Evolutionary conservation across 2,113 vertebrate genomes (phyloP), one percentile per base, ranked within the genome.

Genomic region (Origma solitaria): DNA sequence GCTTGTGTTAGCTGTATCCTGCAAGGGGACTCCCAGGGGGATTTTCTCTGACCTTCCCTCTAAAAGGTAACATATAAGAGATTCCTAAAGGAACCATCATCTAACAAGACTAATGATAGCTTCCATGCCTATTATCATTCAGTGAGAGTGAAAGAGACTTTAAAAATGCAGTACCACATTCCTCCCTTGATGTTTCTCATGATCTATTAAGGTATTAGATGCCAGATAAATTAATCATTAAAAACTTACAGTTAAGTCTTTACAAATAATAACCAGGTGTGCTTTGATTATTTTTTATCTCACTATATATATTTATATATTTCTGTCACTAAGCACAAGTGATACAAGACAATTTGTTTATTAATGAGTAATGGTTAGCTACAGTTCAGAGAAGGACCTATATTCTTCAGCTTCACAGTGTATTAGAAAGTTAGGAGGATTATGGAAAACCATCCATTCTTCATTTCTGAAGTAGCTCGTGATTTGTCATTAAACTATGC

Each of bases 181-280:
- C 98, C 97, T 98, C 98, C 98, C 98, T 98, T 98, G 98, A 98
- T 98, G 98, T 98, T 98, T 97, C 94, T 82, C 96, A 96, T 98
- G 98, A 98, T 98, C 98, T 98, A 98, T 98, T 98, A 98, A 98
- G 97, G 97, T 96, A 90, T 97, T 98, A 98, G 96, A 96, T 96
- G 97, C 96, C 97, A 98, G 97, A 98, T 98, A 98, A 98, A 98
- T 98, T 98, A 98, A 98, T 98, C 98, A 98, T 98, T 98, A 98
- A 98, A 98, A 98, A 97, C 98, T 97, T 98, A 98, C 96, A 95
- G 98, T 98, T 98, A 98, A 98, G 97, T 96, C 98, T 97, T 98
- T 98, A 98, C 98, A 98, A 98, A 98, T 98, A 98, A 98, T 98
- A 98, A 98, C 98, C 98, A 98, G 98, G 98, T 98, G 98, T 98